These are phyloP conservation scores for Xiphophorus maculatus DNA, from an alignment of 2,113 vertebrate genomes.

Conservation along the genomic window DNA sequence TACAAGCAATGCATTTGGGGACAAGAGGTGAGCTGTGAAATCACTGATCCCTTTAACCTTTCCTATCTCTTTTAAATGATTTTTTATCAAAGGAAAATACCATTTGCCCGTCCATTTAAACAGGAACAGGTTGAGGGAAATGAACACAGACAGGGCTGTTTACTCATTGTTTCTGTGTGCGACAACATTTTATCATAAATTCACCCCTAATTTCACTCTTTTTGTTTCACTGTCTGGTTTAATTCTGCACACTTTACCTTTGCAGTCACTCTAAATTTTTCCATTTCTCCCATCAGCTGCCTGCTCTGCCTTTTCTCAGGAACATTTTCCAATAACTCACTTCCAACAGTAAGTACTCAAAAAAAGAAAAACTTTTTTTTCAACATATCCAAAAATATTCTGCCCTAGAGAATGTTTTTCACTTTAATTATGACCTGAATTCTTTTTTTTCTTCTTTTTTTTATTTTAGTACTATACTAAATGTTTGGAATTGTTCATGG, in stretches of 20 bases:
- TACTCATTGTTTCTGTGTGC: slow-evolving; percentile 49
- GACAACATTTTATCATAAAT: slow-evolving; percentile 45
- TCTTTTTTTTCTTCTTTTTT: no score
- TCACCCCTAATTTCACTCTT: slow-evolving; percentile 44
- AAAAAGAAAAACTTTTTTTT: slow-evolving; percentile 10
- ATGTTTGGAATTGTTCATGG: no score
- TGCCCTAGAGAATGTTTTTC: not conserved
- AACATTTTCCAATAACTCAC: slow-evolving; percentile 41
- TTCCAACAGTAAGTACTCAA: slow-evolving; percentile 54
- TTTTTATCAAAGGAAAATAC: slow-evolving; percentile 61
- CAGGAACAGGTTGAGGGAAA: slow-evolving; percentile 53
- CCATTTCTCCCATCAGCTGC: slow-evolving; percentile 16
- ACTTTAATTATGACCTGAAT: not conserved
- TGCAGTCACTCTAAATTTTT: slow-evolving; percentile 1
- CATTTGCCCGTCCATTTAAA: slow-evolving; percentile 48
- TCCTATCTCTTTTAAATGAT: slow-evolving; percentile 55
- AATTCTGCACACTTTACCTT: slow-evolving; percentile 25
- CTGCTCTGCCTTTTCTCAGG: slow-evolving; percentile 22
- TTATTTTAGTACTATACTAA: no score
- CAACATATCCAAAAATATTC: slow-evolving; percentile 8
- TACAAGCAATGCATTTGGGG: slow-evolving; percentile 45
- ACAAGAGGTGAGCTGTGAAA: slow-evolving; percentile 53
- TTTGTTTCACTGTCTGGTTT: slow-evolving; percentile 24
- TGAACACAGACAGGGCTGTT: slow-evolving; percentile 71
- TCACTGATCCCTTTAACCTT: slow-evolving; percentile 70